A percentile compares a stretch with the other conserved stretches of the same genome.
Evolutionary conservation across 1,140 invertebrate species (phyloP).

Genomic region (Micrasema minimum): DNA sequence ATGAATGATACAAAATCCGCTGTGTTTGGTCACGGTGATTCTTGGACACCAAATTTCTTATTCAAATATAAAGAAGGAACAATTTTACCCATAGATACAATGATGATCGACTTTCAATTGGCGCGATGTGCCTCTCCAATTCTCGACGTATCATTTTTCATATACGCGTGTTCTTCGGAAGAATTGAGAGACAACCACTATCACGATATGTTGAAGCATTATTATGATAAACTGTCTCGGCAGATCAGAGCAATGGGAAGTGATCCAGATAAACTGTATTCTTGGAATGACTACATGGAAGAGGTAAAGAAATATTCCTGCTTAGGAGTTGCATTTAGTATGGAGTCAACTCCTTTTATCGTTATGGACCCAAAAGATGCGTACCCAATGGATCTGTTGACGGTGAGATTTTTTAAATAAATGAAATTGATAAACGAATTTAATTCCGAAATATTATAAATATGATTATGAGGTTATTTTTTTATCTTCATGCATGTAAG

Average conservation of each 20-base stretch:
- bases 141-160: conserved; percentile 71
- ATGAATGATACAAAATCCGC: conserved; percentile 58
- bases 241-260: conserved; percentile 71
- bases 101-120: conserved; percentile 78
- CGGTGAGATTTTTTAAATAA: conserved; percentile 43
- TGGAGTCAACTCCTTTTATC: conserved; percentile 72
- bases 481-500: background rate
- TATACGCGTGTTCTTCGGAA: conserved; percentile 73
- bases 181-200: conserved; percentile 69
- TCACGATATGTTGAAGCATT: conserved; percentile 64
- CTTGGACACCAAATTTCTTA: conserved; percentile 80
- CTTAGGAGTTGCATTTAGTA: conserved; percentile 71
- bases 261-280: conserved; percentile 69
- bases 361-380: conserved; percentile 70
- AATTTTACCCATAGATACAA: conserved; percentile 62
- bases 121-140: conserved; percentile 70
- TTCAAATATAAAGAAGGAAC: conserved; percentile 63
- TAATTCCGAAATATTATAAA: background rate
- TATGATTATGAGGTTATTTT: background rate
- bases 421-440: background rate
- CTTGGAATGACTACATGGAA: conserved; percentile 63
- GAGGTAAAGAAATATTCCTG: conserved; percentile 72
- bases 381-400: conserved; percentile 71
- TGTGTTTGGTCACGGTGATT: conserved; percentile 77
- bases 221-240: conserved; percentile 68